Evolutionary conservation across 2,888 invertebrate genomes (phyloP).

Genomic region (Sinotaia quadrata): DNA sequence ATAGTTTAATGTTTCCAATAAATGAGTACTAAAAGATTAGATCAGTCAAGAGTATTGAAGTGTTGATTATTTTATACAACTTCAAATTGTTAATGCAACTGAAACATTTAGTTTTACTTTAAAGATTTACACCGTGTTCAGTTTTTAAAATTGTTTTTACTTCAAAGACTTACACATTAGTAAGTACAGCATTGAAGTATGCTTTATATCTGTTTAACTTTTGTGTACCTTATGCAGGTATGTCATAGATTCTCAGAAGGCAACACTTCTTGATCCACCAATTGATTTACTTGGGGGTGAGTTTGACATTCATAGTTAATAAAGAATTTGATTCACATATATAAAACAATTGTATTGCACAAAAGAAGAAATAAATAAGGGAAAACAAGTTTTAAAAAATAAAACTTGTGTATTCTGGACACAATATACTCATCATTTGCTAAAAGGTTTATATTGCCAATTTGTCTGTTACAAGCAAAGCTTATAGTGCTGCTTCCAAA

Average conservation of each 20-base stretch:
- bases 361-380: no score
- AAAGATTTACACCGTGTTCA: neutral
- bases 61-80: neutral
- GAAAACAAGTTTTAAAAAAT: no score
- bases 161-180: no score
- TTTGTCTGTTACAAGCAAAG: no score
- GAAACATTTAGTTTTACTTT: neutral
- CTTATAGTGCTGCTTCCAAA: no score
- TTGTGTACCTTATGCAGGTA: constrained; percentile 25
- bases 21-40: no score
- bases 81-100: neutral
- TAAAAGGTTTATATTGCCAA: no score
- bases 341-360: neutral
- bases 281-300: constrained; percentile 40
- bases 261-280: constrained; percentile 38
- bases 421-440: no score
- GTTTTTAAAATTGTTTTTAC: neutral
- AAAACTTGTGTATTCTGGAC: no score
- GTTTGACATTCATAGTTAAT: neutral
- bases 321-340: neutral
- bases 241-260: constrained; percentile 34
- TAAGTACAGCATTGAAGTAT: no score
- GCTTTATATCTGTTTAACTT: neutral
- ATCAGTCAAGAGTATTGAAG: no score
- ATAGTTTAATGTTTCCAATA: no score